Evolutionary conservation across 2,113 vertebrate genomes (phyloP), one percentile per base, ranked within the genome.

Genomic region (Lampris megalopsis): DNA sequence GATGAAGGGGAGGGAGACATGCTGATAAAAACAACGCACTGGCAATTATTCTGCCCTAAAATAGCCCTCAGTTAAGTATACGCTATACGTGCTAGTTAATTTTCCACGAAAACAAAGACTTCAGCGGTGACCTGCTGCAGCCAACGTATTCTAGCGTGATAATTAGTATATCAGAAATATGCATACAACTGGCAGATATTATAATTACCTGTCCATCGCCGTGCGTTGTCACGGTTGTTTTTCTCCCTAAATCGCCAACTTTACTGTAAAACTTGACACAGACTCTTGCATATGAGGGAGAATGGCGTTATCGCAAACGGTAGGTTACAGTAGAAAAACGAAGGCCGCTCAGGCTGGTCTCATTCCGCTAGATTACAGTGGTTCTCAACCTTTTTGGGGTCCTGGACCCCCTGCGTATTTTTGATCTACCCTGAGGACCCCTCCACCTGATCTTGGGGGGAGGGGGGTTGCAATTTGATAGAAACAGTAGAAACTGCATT

Each of bases 1-100:
- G 58, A 68, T 66, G 87, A 92, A 92, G 87, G 89, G 91, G 91
- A 91, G 90, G 90, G 80, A 92, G 70, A 77, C 91, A 90, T 92
- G 91, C 93, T 90, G 92, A 92, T 93, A 93, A 89, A 91, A 91
- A 93, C 92, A 92, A 89, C 92, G 92, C 91, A 86, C 89, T 80
- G 91, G 89, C 91, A 93, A 94, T 94, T 94, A 93, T 90, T 78
- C 75, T 80, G 64, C 83, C 91, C 91, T 82, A 90, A 93, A 94
- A 94, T 94, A 94, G 90, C 85, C 84, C 77, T 77, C 83, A 82
- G 83, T 92, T 89, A 92, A 89, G 89, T 91, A 90, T 90, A 92
- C 79, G 82, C 87, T 75, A 75, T 79, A 88, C 83, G 84, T 83
- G 87, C 78, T 89, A 87, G 87, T 91, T 92, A 91, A 92, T 91